These are phyloP conservation scores for Palythoa grandiflora DNA, from an alignment of 92 coral and sea anemone species.

Conservation along the genomic window DNA sequence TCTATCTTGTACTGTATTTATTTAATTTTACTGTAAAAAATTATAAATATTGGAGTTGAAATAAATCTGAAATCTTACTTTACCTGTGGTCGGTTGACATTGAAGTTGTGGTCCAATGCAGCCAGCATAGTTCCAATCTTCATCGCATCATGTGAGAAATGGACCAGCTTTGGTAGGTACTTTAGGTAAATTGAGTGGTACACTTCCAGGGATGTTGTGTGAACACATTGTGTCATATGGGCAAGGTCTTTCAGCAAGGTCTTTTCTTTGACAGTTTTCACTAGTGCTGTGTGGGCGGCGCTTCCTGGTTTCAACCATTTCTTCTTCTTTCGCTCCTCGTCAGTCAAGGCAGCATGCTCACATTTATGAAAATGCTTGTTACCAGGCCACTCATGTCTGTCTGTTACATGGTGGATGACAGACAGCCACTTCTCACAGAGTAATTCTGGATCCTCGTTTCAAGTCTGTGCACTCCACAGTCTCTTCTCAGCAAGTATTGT, in stretches of 20 bases:
- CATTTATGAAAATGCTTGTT: conserved; percentile 34
- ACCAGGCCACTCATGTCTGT: conserved; percentile 11
- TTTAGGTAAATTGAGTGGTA: conserved; percentile 34
- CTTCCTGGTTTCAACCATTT: conserved; percentile 51
- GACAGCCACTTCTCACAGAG: conserved; percentile 24
- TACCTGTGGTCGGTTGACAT: conserved; percentile 17
- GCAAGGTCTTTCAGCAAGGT: conserved; percentile 29
- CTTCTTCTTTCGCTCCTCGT: neutral
- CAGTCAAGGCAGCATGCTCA: conserved; percentile 5
- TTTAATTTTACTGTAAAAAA: too few relatives aligned
- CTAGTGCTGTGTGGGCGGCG: conserved; percentile 38
- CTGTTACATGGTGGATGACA: conserved; percentile 15
- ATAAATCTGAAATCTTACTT: too few relatives aligned
- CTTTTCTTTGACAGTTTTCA: conserved; percentile 44
- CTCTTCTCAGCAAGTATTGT: too few relatives aligned
- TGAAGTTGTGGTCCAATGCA: conserved; percentile 18
- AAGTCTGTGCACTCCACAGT: conserved; percentile 26
- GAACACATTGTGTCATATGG: neutral
- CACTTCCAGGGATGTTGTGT: conserved; percentile 55
- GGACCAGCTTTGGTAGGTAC: conserved; percentile 10
- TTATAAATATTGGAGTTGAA: too few relatives aligned
- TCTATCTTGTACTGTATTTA: too few relatives aligned
- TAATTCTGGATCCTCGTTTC: conserved; percentile 5
- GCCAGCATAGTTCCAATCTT: conserved; percentile 10
- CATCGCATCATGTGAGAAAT: conserved; percentile 30